Conservation (phyloP, 2,888 invertebrate species). For the Lysandra bellargus region DNA sequence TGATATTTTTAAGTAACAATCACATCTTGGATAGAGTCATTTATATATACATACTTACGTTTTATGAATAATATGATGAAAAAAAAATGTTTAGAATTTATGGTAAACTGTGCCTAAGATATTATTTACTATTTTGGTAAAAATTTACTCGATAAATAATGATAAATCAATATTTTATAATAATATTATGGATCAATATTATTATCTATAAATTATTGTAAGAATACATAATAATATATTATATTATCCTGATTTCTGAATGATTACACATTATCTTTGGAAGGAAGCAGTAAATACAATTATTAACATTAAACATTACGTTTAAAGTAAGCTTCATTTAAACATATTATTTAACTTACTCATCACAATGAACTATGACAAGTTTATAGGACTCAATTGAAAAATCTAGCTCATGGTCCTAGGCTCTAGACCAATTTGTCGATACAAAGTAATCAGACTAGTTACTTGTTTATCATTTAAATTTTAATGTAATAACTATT, state of each 20-base stretch:
- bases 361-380: too few relatives aligned
- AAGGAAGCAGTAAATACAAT: too few relatives aligned
- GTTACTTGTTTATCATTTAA: not conserved
- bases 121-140: slow-evolving; percentile 9
- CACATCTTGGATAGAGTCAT: not conserved
- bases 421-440: not conserved
- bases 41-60: not conserved
- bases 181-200: too few relatives aligned
- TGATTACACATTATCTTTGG: too few relatives aligned
- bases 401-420: not conserved
- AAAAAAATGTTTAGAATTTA: not conserved
- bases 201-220: too few relatives aligned
- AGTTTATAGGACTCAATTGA: too few relatives aligned
- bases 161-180: too few relatives aligned
- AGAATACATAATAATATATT: too few relatives aligned
- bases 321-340: too few relatives aligned
- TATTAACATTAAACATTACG: too few relatives aligned
- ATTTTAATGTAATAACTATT: not conserved
- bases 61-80: not conserved
- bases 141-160: not conserved
- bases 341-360: too few relatives aligned
- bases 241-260: too few relatives aligned
- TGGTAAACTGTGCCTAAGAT: not conserved
- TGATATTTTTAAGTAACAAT: not conserved
- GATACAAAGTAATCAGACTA: not conserved